Base-by-base conservation (phyloP, 2,888 invertebrate genomes). In the Rhaphigaster nebulosa region DNA sequence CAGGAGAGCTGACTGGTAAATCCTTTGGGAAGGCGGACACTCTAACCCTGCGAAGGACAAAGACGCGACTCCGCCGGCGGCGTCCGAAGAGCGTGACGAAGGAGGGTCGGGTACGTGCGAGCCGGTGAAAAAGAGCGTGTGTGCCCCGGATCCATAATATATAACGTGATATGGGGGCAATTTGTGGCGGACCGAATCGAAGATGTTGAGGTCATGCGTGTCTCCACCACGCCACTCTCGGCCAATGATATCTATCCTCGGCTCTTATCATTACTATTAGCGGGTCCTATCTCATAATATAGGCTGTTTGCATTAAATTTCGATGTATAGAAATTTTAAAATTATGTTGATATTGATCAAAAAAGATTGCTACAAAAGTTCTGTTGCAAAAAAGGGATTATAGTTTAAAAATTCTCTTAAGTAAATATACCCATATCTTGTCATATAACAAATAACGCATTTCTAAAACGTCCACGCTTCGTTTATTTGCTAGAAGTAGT, bases 141-240 rank as follows among this genome's bases (percentile, higher is more conserved):
- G 76, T 88, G 88, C 76, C 88, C 88, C 87, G 90, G 90, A 88
- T 90, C 87, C 90, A 90, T 88, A 88, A 88, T 90, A 90, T 90
- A 90, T 90, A 90, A 90, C 90, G 90, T 90, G 90, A 90, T 90
- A 90, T 88, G 80, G 88, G 88, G 76, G 90, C 90, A 90, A 88
- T 90, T 89, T 87, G 91, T 56, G 91, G 80, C 91, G 56, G 76
- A 87, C 88, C 87, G 60, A 80, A 89, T 80, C 80, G 70, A 3
- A 80, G 54, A 91, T 91, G 52, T 89, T n/a, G 41, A 50, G 88
- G 54, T 88, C 91, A 91, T 91, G 91, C 87, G 91, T 88, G 88
- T 87, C 87, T 50, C 80, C 52, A 29, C 29, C 65, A 65, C 65
- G 65, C 65, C 29, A 15, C 29, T n/a, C 65, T 29, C 2, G 29